Conservation (phyloP, 2,888 invertebrate genomes). For the Heliconius ethilla region DNA sequence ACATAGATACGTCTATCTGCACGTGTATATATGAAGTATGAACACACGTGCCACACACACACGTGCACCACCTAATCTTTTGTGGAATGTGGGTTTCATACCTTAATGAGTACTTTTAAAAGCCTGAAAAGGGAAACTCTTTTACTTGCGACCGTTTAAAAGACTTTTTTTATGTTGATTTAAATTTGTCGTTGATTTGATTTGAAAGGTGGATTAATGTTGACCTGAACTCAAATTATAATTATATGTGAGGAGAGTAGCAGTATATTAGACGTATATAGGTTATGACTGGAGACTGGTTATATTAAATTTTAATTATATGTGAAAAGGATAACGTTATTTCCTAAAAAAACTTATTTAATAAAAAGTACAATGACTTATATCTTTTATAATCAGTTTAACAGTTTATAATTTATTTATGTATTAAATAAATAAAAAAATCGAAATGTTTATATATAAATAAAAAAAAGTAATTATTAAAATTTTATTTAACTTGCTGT, state of each 20-base stretch:
- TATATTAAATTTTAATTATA: neutral
- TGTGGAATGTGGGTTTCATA: slow-evolving; percentile 78
- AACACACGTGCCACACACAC: slow-evolving; percentile 50
- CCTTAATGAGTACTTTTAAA: slow-evolving; percentile 75
- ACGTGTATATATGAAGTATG: slow-evolving; percentile 46
- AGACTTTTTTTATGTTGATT: slow-evolving; percentile 49
- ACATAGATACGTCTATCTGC: slow-evolving; percentile 44
- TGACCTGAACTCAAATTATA: slow-evolving; percentile 39
- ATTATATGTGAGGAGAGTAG: neutral
- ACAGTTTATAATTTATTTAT: too few relatives aligned
- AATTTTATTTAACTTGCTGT: too few relatives aligned
- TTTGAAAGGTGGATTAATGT: slow-evolving; percentile 45
- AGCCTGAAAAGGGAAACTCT: slow-evolving; percentile 75
- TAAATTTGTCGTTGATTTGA: slow-evolving; percentile 51
- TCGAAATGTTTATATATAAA: too few relatives aligned
- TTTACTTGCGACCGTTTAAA: slow-evolving; percentile 54
- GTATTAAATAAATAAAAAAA: too few relatives aligned
- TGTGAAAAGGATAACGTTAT: neutral
- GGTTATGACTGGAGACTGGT: slow-evolving; percentile 1
- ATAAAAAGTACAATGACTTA: too few relatives aligned
- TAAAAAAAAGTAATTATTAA: too few relatives aligned
- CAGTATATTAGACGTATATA: neutral
- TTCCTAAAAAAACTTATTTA: too few relatives aligned
- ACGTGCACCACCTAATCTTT: slow-evolving; percentile 73
- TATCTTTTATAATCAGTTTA: too few relatives aligned